These are phyloP conservation scores for Scaptomyza parva DNA, from an alignment of 2,888 invertebrate species.

Conservation along the genomic window DNA sequence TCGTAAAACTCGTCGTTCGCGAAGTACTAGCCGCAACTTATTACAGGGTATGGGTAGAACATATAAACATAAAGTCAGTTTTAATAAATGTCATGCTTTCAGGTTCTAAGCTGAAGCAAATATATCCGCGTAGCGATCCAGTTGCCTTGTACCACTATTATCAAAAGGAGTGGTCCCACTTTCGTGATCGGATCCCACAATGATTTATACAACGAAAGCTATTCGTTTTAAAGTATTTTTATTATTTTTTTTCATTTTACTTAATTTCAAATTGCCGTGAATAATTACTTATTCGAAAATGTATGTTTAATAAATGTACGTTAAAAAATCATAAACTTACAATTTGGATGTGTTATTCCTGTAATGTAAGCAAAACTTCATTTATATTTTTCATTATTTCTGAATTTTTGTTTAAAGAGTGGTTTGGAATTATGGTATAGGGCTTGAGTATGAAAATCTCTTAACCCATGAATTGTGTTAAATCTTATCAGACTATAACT, in stretches of 20 bases:
- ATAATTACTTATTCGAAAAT: not conserved
- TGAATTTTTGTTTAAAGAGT: no score
- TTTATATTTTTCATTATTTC: no score
- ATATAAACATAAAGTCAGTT: not conserved
- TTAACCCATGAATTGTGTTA: no score
- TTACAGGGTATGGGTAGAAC: conserved; percentile 9
- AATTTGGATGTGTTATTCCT: no score
- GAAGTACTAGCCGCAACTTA: conserved; percentile 36
- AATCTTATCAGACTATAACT: no score
- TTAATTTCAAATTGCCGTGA: not conserved
- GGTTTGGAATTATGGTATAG: no score
- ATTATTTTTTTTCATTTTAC: not conserved
- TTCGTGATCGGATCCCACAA: conserved; percentile 89
- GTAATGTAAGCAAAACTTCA: no score
- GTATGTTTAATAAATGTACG: not conserved
- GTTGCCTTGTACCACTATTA: conserved; percentile 92
- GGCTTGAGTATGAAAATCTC: no score
- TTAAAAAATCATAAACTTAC: no score
- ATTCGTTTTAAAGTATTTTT: conserved; percentile 83
- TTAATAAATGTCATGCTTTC: not conserved
- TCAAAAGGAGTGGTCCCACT: conserved; percentile 90
- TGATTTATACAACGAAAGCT: conserved; percentile 90
- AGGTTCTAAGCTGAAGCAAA: conserved; percentile 64
- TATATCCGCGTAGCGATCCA: conserved; percentile 86
- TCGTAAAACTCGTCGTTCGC: conserved; percentile 43